These are phyloP conservation scores for Rhabdomys dilectus DNA, from an alignment of 2,113 vertebrate species.

Conservation along the genomic window DNA sequence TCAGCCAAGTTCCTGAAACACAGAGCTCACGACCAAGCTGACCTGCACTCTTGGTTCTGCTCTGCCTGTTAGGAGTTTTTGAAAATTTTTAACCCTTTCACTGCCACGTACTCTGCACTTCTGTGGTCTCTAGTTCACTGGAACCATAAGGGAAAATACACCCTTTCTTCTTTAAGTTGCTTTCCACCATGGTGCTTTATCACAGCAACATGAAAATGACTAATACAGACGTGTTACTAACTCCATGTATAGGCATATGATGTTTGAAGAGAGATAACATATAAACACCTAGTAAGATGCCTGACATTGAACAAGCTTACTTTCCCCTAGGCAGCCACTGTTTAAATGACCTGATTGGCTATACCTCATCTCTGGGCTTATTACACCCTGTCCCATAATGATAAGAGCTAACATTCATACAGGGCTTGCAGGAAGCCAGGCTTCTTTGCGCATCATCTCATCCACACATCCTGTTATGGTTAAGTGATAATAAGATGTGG, in stretches of 20 bases:
- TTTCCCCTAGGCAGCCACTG: rapidly evolving
- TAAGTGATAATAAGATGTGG: not conserved
- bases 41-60: too few relatives aligned
- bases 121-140: not conserved
- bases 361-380: not conserved
- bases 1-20: too few relatives aligned
- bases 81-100: too few relatives aligned
- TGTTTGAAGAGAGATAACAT: not conserved
- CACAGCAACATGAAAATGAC: not conserved
- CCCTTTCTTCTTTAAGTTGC: not conserved
- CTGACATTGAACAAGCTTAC: not conserved
- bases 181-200: not conserved
- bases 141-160: not conserved
- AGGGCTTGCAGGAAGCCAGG: not conserved
- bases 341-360: not conserved
- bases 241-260: not conserved
- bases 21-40: too few relatives aligned
- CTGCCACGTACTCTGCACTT: not conserved
- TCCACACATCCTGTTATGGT: too few relatives aligned
- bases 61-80: too few relatives aligned
- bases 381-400: not conserved
- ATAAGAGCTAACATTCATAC: not conserved
- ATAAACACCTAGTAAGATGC: not conserved
- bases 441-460: not conserved
- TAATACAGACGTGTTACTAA: not conserved